Percentiles rank a stretch among this genome's conserved stretches.
phyloP scores from a whole-genome alignment of 2,888 invertebrate species.

The Mythimna albipuncta region DNA sequence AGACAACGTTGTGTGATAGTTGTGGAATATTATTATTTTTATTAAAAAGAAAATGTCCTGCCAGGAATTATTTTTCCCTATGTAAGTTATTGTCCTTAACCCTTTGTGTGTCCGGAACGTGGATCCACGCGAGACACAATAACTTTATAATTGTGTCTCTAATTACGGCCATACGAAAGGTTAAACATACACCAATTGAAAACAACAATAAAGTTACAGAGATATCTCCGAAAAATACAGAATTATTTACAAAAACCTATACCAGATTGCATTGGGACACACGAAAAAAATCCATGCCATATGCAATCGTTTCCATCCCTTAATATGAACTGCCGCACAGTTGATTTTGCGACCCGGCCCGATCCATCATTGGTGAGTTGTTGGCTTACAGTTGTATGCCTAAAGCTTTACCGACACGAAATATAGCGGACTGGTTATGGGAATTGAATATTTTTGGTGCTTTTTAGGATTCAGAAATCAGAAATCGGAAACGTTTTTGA shows the following conservation, averaged over 20 bases:
- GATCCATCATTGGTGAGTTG: constrained; percentile 52
- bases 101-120: too few species aligned
- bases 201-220: neutral
- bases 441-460: neutral
- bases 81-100: too few species aligned
- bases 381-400: constrained; percentile 36
- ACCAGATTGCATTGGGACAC: constrained; percentile 1
- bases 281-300: constrained; percentile 28
- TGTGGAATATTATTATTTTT: too few species aligned
- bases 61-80: too few species aligned
- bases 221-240: neutral
- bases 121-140: too few species aligned
- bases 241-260: neutral
- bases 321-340: constrained; percentile 44
- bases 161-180: too few species aligned
- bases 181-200: too few species aligned
- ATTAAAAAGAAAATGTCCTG: too few species aligned
- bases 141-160: too few species aligned
- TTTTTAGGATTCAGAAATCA: neutral
- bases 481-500: too few species aligned
- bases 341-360: constrained; percentile 45
- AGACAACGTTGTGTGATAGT: too few species aligned
- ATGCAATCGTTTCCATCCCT: constrained; percentile 45
- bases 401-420: constrained; percentile 16
- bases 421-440: neutral